Evolutionary conservation across 2,888 invertebrate genomes (phyloP).

Genomic region (Anaspis maculata): DNA sequence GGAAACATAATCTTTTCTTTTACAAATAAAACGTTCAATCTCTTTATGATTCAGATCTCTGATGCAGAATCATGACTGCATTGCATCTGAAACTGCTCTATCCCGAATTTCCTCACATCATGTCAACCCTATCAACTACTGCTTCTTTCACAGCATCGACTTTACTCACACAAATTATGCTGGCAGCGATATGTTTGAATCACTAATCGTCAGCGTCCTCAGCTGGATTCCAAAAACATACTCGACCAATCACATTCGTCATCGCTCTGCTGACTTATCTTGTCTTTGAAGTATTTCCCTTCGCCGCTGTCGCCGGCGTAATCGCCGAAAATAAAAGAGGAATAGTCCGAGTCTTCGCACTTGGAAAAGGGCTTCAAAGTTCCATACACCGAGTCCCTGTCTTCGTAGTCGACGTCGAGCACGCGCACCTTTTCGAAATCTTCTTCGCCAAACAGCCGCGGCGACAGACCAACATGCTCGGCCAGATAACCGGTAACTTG

Average conservation of each 20-base stretch:
- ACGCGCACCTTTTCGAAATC: constrained; percentile 22
- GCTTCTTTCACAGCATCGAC: too few relatives aligned
- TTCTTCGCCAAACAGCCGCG: constrained; percentile 31
- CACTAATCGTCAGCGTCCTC: too few relatives aligned
- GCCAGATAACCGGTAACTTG: constrained; percentile 64
- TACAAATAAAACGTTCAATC: too few relatives aligned
- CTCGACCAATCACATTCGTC: constrained; percentile 28
- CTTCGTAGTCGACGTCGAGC: constrained; percentile 26
- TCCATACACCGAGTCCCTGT: constrained; percentile 23
- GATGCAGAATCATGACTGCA: too few relatives aligned
- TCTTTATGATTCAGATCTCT: too few relatives aligned
- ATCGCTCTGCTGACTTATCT: constrained; percentile 19
- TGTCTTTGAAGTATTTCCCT: constrained; percentile 34
- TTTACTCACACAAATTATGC: too few relatives aligned
- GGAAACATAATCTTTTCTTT: too few relatives aligned
- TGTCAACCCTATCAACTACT: too few relatives aligned
- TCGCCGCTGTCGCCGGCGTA: constrained; percentile 20
- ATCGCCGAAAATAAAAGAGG: constrained; percentile 15
- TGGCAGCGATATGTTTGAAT: too few relatives aligned
- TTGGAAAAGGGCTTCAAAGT: constrained; percentile 20
- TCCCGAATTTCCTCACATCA: too few relatives aligned
- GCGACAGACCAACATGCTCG: constrained; percentile 47
- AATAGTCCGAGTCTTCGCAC: constrained; percentile 6
- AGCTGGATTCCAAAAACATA: constrained; percentile 32
- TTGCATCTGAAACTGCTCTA: too few relatives aligned